Percentiles rank a stretch among this genome's conserved stretches.
phyloP scores from a whole-genome alignment of 2,888 invertebrate species.

The Apodemia duryi region DNA sequence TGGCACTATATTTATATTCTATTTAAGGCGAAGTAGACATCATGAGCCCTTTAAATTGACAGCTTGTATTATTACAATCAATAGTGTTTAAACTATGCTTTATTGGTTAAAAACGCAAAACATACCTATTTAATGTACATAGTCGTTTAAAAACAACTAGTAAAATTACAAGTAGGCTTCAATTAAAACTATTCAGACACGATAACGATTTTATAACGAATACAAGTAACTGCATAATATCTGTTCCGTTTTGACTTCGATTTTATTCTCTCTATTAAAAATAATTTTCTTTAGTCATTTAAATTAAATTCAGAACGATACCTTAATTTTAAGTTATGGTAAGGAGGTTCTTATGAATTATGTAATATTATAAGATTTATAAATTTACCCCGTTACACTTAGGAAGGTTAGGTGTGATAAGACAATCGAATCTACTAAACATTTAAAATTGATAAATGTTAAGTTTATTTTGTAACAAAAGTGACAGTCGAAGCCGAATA shows the following conservation, averaged over 20 bases:
- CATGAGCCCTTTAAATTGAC: not conserved
- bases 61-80: slow-evolving; percentile 1
- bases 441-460: not conserved
- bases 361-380: not conserved
- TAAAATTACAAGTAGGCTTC: slow-evolving; percentile 14
- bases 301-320: not conserved
- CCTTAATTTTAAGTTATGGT: not conserved
- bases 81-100: not conserved
- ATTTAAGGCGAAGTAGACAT: not conserved
- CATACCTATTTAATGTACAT: slow-evolving; percentile 12
- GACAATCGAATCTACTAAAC: slow-evolving; percentile 2
- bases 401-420: not conserved
- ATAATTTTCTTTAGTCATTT: not conserved
- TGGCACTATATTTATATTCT: not conserved
- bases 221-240: not conserved
- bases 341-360: slow-evolving; percentile 6
- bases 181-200: slow-evolving; percentile 6
- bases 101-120: slow-evolving; percentile 9
- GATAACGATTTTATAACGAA: not conserved
- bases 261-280: not conserved
- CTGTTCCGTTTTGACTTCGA: not conserved
- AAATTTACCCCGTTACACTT: not conserved
- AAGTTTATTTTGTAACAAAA: not conserved
- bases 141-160: slow-evolving; percentile 4
- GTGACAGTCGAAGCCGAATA: not conserved